Conservation (phyloP, 23 tunicate species). For the Styela clava region DNA sequence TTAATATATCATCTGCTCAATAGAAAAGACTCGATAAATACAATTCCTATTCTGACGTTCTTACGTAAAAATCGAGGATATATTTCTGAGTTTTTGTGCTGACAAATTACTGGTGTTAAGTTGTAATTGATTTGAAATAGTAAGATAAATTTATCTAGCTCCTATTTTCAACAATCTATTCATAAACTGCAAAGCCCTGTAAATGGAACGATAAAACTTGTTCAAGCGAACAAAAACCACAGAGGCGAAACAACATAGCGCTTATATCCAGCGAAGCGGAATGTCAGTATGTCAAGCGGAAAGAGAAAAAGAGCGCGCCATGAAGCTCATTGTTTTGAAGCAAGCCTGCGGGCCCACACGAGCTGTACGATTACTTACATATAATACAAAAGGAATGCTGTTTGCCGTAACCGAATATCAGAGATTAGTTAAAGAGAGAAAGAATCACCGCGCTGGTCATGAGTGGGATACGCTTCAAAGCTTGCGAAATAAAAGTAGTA, state of each 20-base stretch:
- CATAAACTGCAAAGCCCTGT: neutral
- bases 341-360: neutral
- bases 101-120: too few relatives aligned
- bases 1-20: too few relatives aligned
- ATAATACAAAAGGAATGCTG: neutral
- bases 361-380: neutral
- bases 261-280: slow-evolving; percentile 26
- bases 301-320: slow-evolving; percentile 7
- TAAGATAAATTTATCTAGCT: neutral
- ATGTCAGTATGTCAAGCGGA: slow-evolving; percentile 21
- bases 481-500: neutral
- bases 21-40: too few relatives aligned
- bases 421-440: neutral
- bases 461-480: neutral
- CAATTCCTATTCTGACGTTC: too few relatives aligned
- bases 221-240: slow-evolving; percentile 34
- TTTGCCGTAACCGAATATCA: neutral
- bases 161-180: neutral
- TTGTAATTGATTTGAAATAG: too few relatives aligned
- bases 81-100: too few relatives aligned
- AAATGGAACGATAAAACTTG: slow-evolving; percentile 8
- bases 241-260: slow-evolving; percentile 22
- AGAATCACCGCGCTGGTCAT: neutral
- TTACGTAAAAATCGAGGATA: too few relatives aligned
- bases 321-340: neutral